These are phyloP conservation scores for Miltochrista miniata DNA, from an alignment of 2,888 invertebrate genomes.

Conservation along the genomic window DNA sequence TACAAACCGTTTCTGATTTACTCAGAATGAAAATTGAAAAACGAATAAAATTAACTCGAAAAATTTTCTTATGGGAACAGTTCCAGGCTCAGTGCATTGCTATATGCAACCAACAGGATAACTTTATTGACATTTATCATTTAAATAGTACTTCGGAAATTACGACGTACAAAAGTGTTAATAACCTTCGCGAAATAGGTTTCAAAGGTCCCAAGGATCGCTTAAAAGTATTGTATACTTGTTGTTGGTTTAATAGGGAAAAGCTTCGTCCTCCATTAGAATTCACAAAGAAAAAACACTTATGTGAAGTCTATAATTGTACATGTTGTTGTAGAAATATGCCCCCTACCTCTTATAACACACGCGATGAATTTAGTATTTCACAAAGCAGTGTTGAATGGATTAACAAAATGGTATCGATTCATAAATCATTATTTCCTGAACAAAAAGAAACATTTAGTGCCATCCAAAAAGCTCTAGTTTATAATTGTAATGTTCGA, in stretches of 20 bases:
- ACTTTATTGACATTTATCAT: slow-evolving; percentile 16
- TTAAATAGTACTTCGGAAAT: slow-evolving; percentile 3
- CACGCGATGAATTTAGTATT: neutral
- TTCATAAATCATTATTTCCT: neutral
- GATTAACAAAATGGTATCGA: neutral
- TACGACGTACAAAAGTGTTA: slow-evolving; percentile 15
- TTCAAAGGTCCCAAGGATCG: neutral
- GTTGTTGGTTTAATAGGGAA: slow-evolving; percentile 48
- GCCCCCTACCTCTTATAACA: neutral
- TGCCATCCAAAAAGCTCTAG: slow-evolving; percentile 1
- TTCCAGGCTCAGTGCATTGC: neutral
- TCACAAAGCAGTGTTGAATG: neutral
- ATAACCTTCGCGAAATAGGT: neutral
- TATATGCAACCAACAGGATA: slow-evolving; percentile 13
- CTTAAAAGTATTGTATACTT: slow-evolving; percentile 17
- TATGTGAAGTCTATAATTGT: slow-evolving; percentile 30
- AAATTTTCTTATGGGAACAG: neutral
- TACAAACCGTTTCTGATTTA: neutral
- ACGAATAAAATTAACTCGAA: neutral
- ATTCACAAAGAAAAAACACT: slow-evolving; percentile 31
- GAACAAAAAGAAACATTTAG: neutral
- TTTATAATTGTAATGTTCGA: neutral
- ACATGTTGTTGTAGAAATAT: slow-evolving; percentile 36
- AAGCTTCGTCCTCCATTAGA: slow-evolving; percentile 1
- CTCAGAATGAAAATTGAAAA: neutral